Base-by-base conservation (phyloP, 2,888 invertebrate species). In the Trissonchulus latispiculum region DNA sequence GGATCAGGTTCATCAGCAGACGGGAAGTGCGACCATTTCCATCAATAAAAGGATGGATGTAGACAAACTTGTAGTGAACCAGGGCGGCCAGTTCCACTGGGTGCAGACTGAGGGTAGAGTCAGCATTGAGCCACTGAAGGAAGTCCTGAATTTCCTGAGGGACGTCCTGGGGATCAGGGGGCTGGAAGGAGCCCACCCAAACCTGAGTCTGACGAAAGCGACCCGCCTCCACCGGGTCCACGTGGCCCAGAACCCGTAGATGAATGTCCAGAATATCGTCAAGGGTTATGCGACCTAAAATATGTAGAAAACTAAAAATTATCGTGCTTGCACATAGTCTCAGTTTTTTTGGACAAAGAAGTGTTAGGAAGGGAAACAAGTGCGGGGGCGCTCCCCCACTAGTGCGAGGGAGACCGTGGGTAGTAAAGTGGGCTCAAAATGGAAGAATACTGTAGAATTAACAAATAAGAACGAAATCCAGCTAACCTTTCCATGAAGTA, bases 11-110 rank as follows among this genome's bases (percentile, higher is more conserved):
- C 95, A 97, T 96, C 1, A 97, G 87, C 33, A 97, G 87, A 36
- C 97, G 88, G 23, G 95, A 93, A 0, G 96, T 96, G 80, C 97
- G 88, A 0, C 96, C 97, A 82, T 97, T 97, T 69, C 97, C 96
- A 84, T 97, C 96, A 1, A 90, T 88, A 85, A 97, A 97, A 0
- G 97, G 97, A 86, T 97, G 97, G 78, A 97, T 95, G 82, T 92
- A 91, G 0, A 97, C 97, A 66, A 97, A 84, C 85, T 95, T 95
- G 85, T 96, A 97, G 85, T 97, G 97, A 0, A 95, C 95, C 72
- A 96, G 85, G 0, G 97, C 96, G 71, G 96, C 95, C 82, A 91
- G 91, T 83, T 93, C 92, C 78, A 95, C 91, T 31, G 95, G 93
- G 86, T 95, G 95, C 84, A 95, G 86, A 62, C 89, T 89, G 76